A percentile compares a stretch with the other conserved stretches of the same genome.
Evolutionary conservation across 1,140 invertebrate genomes (phyloP).

Genomic region (Cardiocondyla obscurior): DNA sequence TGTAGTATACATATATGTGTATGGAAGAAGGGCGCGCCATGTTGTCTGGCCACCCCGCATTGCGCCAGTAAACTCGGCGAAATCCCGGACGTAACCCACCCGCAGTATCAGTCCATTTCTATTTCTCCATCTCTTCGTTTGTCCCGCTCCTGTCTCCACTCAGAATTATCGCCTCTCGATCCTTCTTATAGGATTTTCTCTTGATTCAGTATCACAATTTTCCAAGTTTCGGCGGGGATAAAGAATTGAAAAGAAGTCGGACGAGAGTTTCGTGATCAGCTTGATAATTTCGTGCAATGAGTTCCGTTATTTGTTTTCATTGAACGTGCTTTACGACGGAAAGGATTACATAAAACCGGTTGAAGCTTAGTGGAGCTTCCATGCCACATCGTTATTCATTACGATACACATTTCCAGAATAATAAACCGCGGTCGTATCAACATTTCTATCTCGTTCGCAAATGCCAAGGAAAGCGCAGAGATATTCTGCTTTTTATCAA

Average conservation of each 20-base stretch:
- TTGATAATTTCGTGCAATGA: neutral
- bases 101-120: constrained; percentile 39
- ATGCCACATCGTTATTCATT: neutral
- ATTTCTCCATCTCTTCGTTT: constrained; percentile 5
- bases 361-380: neutral
- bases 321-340: neutral
- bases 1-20: neutral
- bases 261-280: constrained; percentile 1
- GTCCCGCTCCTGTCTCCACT: constrained; percentile 7
- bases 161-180: constrained; percentile 6
- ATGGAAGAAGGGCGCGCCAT: constrained; percentile 76
- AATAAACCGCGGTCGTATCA: constrained; percentile 4
- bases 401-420: constrained; percentile 28
- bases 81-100: constrained; percentile 74
- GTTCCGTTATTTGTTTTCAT: constrained; percentile 8
- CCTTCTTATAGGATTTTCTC: neutral
- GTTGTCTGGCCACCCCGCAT: constrained; percentile 82
- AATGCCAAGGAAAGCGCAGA: neutral
- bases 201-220: constrained; percentile 10
- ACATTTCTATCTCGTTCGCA: constrained; percentile 11
- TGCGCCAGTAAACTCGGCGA: constrained; percentile 81
- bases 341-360: neutral
- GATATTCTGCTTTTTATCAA: too few species aligned
- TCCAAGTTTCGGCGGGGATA: neutral
- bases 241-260: neutral